These are phyloP conservation scores for Apoderus coryli DNA, from an alignment of 2,888 invertebrate genomes.

Conservation along the genomic window DNA sequence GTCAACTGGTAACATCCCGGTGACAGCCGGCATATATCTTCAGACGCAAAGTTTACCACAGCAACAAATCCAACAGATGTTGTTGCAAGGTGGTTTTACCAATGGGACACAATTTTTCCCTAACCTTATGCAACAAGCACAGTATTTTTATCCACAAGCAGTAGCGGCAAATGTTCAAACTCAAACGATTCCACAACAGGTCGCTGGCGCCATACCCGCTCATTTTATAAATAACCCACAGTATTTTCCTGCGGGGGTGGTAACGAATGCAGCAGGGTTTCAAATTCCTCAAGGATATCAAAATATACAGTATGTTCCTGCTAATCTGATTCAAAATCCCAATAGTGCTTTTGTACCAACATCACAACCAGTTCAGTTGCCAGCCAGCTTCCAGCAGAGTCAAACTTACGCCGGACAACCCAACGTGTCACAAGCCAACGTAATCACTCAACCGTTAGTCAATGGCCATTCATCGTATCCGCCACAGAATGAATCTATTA, in stretches of 20 bases:
- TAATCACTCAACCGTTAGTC: slow-evolving; percentile 25
- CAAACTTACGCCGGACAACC: slow-evolving; percentile 30
- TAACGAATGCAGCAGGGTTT: slow-evolving; percentile 22
- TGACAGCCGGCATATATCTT: slow-evolving; percentile 25
- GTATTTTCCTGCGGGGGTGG: slow-evolving; percentile 26
- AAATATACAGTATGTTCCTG: slow-evolving; percentile 31
- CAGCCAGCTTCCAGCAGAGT: slow-evolving; percentile 29
- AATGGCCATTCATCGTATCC: slow-evolving; percentile 29
- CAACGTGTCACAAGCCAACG: slow-evolving; percentile 22
- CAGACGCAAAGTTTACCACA: slow-evolving; percentile 35
- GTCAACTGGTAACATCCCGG: slow-evolving; percentile 25
- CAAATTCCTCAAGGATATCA: slow-evolving; percentile 24
- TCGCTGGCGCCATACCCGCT: slow-evolving; percentile 25
- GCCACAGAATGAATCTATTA: slow-evolving; percentile 14
- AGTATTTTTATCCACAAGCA: slow-evolving; percentile 32
- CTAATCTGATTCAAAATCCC: slow-evolving; percentile 28
- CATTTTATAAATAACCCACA: slow-evolving; percentile 27
- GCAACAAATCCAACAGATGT: slow-evolving; percentile 33
- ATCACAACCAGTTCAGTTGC: slow-evolving; percentile 26
- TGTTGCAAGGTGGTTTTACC: slow-evolving; percentile 29
- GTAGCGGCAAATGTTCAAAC: slow-evolving; percentile 27
- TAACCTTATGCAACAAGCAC: slow-evolving; percentile 28
- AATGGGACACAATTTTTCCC: slow-evolving; percentile 25
- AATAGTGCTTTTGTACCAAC: slow-evolving; percentile 31
- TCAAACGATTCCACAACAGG: slow-evolving; percentile 27